Percentiles rank a stretch among this genome's conserved stretches.
phyloP scores from a whole-genome alignment of 2,113 vertebrate genomes.

The Pelvicachromis taeniatus region DNA sequence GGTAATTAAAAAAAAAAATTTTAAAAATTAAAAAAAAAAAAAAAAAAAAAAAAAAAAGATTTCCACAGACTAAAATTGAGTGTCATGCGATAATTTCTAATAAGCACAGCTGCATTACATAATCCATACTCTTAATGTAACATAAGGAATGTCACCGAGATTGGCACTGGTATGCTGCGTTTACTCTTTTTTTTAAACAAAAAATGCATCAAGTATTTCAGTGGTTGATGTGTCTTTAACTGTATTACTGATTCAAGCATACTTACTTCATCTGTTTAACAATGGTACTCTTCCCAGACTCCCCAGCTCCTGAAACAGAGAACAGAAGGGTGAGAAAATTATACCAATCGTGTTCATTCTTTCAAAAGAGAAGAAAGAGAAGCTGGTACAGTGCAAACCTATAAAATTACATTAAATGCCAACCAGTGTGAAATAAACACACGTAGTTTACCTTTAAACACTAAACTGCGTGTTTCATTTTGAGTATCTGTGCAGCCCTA shows the following conservation, averaged over 20 bases:
- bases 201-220: not conserved
- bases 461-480: not conserved
- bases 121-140: not conserved
- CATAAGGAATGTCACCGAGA: not conserved
- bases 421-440: not conserved
- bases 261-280: conserved; percentile 99
- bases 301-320: conserved; percentile 86
- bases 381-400: not conserved
- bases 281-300: conserved; percentile 98
- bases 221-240: not conserved
- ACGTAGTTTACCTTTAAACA: not conserved
- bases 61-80: not conserved
- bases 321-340: not conserved
- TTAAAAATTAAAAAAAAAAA: not conserved
- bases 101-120: not conserved
- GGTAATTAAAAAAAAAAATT: too few relatives aligned
- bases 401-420: not conserved
- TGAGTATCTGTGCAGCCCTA: not conserved
- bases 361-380: not conserved
- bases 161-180: not conserved
- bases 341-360: not conserved
- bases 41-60: not conserved
- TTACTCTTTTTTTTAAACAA: not conserved
- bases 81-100: not conserved
- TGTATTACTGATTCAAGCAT: not conserved